A percentile compares a stretch with the other conserved stretches of the same genome.
These are phyloP conservation scores for Gadopsis marmoratus DNA, from an alignment of 2,797 vertebrate genomes.

Conservation along the genomic window DNA sequence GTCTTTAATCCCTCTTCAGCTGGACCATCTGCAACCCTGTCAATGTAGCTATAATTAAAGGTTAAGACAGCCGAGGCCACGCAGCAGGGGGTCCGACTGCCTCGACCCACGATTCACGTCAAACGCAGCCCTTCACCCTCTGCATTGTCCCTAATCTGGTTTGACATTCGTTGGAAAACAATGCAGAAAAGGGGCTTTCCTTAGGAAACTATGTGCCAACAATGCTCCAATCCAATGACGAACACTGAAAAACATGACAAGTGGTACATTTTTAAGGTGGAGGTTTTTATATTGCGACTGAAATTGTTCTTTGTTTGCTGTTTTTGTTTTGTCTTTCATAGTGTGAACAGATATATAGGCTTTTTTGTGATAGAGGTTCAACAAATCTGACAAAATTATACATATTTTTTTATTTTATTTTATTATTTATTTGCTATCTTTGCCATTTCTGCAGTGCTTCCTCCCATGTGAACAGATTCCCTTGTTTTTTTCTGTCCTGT, in stretches of 20 bases:
- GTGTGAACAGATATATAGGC: background rate
- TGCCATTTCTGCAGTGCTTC: background rate
- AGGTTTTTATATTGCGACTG: background rate
- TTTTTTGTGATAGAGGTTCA: background rate
- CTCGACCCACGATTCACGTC: constrained; percentile 62
- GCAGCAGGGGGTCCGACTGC: constrained; percentile 74
- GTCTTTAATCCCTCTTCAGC: constrained; percentile 60
- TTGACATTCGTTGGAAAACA: constrained; percentile 69
- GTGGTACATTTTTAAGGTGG: background rate
- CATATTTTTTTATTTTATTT: background rate
- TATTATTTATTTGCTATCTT: no score
- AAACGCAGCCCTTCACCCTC: constrained; percentile 66
- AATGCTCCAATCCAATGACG: constrained; percentile 49
- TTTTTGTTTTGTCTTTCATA: no score
- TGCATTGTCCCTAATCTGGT: constrained; percentile 68
- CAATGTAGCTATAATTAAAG: constrained; percentile 81
- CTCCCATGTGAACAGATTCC: background rate
- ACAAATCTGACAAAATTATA: background rate
- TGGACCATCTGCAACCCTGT: constrained; percentile 80
- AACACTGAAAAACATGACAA: constrained; percentile 10
- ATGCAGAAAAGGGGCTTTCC: constrained; percentile 62
- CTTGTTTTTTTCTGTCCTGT: background rate
- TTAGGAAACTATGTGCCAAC: constrained; percentile 71
- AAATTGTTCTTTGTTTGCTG: background rate
- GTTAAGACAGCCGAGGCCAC: constrained; percentile 77